Percentiles rank a stretch among this genome's conserved stretches.
Conservation (phyloP, 2,113 vertebrate species). For the Austrofundulus limnaeus region DNA sequence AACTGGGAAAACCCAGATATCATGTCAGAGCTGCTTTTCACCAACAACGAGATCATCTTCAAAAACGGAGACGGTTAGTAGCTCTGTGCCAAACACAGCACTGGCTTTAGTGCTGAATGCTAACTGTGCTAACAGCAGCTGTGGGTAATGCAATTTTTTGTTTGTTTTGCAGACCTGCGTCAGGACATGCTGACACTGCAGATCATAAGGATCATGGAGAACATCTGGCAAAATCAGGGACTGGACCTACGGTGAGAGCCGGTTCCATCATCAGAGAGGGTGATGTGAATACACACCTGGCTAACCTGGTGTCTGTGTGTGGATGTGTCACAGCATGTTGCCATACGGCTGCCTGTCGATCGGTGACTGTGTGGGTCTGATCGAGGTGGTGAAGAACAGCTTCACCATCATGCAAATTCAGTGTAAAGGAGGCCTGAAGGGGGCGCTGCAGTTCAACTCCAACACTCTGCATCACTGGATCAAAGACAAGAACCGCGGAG, state of each 20-base stretch:
- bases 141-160: conserved; percentile 6
- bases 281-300: conserved; percentile 11
- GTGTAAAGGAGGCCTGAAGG: conserved; percentile 82
- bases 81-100: neutral
- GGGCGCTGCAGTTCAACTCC: conserved; percentile 83
- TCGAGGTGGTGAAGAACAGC: conserved; percentile 89
- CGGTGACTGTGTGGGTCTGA: conserved; percentile 94
- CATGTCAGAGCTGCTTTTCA: conserved; percentile 96
- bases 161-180: conserved; percentile 84
- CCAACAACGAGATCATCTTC: conserved; percentile 98
- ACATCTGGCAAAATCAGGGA: conserved; percentile 98
- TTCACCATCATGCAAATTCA: conserved; percentile 95
- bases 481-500: conserved; percentile 81
- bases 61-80: conserved; percentile 93
- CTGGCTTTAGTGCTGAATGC: neutral
- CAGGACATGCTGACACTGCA: conserved; percentile 97
- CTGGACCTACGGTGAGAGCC: conserved; percentile 88
- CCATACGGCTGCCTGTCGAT: conserved; percentile 95
- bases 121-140: neutral
- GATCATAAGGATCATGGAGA: conserved; percentile 97
- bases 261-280: neutral
- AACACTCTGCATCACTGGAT: conserved; percentile 84
- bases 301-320: conserved; percentile 21
- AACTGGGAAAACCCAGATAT: conserved; percentile 98
- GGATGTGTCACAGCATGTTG: conserved; percentile 84